Conservation (phyloP, 2,113 vertebrate species). For the Scartelaos histophorus region DNA sequence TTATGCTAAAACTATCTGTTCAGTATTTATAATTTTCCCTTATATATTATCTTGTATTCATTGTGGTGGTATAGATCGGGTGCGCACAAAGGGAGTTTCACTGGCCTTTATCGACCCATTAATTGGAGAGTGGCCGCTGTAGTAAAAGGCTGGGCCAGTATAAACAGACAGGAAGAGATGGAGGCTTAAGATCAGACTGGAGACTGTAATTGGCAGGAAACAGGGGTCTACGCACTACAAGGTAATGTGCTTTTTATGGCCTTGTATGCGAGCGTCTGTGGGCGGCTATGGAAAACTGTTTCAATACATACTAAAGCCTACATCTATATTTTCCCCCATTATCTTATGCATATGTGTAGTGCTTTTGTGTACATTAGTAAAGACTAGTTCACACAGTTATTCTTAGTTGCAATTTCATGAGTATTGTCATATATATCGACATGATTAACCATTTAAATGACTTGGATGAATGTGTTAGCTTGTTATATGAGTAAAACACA, state of each 20-base stretch:
- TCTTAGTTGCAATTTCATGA: not conserved
- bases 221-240: conserved; percentile 59
- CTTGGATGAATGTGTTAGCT: too few species aligned
- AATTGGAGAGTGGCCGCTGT: conserved; percentile 65
- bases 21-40: conserved; percentile 27
- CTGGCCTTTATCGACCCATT: conserved; percentile 61
- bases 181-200: conserved; percentile 59
- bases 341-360: not conserved
- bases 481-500: too few species aligned
- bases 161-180: conserved; percentile 65
- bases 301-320: too few species aligned
- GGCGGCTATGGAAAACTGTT: not conserved
- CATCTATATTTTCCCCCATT: not conserved
- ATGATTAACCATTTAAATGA: too few species aligned
- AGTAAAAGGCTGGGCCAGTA: conserved; percentile 53
- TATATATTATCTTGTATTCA: conserved; percentile 53
- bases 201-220: conserved; percentile 68
- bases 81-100: conserved; percentile 49
- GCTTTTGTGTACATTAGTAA: not conserved
- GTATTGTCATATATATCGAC: too few species aligned
- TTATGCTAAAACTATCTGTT: conserved; percentile 20
- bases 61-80: conserved; percentile 48
- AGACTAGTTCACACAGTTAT: not conserved
- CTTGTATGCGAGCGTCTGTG: not conserved
- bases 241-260: conserved; percentile 68